A percentile compares a stretch with the other conserved stretches of the same genome.
These are phyloP conservation scores for Merops nubicus DNA, from an alignment of 2,113 vertebrate species.

Conservation along the genomic window DNA sequence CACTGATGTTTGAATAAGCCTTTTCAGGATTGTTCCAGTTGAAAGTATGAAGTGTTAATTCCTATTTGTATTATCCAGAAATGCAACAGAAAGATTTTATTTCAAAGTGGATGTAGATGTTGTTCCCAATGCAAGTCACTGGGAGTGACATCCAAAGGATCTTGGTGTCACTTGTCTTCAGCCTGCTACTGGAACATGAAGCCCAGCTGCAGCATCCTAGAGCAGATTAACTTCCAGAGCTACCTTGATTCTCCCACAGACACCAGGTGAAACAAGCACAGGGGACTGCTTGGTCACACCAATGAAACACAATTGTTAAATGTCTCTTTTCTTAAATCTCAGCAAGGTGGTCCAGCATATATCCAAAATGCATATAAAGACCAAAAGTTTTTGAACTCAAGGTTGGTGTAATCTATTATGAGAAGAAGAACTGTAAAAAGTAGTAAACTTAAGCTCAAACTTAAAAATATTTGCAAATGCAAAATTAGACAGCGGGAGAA, in stretches of 20 bases:
- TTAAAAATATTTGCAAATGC: background rate
- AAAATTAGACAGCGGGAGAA: background rate
- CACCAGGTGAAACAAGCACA: background rate
- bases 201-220: background rate
- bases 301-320: background rate
- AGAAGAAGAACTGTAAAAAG: background rate
- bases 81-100: background rate
- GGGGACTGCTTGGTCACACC: background rate
- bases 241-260: too few relatives aligned
- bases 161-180: background rate
- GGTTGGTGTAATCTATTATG: background rate
- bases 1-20: background rate
- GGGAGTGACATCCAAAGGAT: background rate
- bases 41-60: accelerated
- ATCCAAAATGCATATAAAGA: background rate
- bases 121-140: background rate
- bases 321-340: background rate
- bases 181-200: background rate
- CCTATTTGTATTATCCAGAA: background rate
- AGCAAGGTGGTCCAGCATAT: background rate
- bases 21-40: background rate
- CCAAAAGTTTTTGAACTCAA: background rate
- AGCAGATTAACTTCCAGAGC: background rate
- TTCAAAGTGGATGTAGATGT: background rate
- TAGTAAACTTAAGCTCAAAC: background rate